These are phyloP conservation scores for Drosophila sordidapex DNA, from an alignment of 2,888 invertebrate genomes.

Conservation along the genomic window DNA sequence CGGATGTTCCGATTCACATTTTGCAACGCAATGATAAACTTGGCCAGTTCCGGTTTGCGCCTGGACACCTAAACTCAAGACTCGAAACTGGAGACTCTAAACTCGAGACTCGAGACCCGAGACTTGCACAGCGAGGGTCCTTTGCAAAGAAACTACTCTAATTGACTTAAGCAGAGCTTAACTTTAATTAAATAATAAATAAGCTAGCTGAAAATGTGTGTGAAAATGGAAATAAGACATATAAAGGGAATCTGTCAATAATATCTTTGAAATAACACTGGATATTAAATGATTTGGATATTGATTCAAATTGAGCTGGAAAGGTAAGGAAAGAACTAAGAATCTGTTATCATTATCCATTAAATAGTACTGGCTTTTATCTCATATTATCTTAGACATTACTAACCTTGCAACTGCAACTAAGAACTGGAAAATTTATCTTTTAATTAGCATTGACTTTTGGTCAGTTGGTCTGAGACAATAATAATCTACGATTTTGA, in stretches of 20 bases:
- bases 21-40: constrained; percentile 80
- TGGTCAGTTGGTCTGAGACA: too few species aligned
- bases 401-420: too few species aligned
- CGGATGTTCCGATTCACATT: constrained; percentile 82
- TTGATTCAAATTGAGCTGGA: too few species aligned
- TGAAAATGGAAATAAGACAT: not conserved
- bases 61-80: constrained; percentile 20
- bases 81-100: not conserved
- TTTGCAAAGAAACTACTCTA: not conserved
- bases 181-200: not conserved
- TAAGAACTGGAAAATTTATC: too few species aligned
- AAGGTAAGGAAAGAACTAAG: too few species aligned
- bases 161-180: not conserved
- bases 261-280: not conserved
- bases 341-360: too few species aligned
- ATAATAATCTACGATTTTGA: too few species aligned
- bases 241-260: not conserved
- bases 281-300: too few species aligned
- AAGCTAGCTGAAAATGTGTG: not conserved
- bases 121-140: constrained; percentile 24
- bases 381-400: too few species aligned
- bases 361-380: too few species aligned
- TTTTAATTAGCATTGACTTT: too few species aligned
- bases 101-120: constrained; percentile 1
- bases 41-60: constrained; percentile 68